Conservation (phyloP, 2,888 invertebrate genomes). For the Trichopoda pennipes region DNA sequence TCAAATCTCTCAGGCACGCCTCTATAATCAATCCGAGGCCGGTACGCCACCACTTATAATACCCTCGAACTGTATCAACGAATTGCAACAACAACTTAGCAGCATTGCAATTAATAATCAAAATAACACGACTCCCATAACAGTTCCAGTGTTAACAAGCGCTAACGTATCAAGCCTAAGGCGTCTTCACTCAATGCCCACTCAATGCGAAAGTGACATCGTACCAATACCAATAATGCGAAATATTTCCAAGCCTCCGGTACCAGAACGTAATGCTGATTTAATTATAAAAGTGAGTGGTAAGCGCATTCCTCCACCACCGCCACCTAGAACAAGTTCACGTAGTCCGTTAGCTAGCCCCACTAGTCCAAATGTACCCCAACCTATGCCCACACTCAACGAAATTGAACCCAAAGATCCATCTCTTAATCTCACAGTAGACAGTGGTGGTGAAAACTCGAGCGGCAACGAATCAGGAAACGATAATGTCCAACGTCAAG, state of each 20-base stretch:
- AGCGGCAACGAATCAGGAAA: constrained; percentile 90
- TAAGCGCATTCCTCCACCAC: constrained; percentile 92
- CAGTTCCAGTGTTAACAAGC: constrained; percentile 67
- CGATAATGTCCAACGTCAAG: constrained; percentile 87
- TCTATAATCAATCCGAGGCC: constrained; percentile 77
- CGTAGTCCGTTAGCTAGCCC: constrained; percentile 93
- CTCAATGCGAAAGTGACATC: constrained; percentile 69
- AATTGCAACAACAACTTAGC: constrained; percentile 81
- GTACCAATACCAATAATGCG: constrained; percentile 64
- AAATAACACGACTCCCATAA: constrained; percentile 47
- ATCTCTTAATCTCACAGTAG: constrained; percentile 74
- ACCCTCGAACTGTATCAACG: constrained; percentile 55
- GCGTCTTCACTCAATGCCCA: constrained; percentile 91
- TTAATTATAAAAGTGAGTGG: constrained; percentile 87
- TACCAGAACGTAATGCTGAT: constrained; percentile 91
- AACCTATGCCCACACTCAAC: constrained; percentile 81
- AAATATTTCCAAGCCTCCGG: constrained; percentile 86
- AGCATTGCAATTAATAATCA: constrained; percentile 54
- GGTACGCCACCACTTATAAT: constrained; percentile 63
- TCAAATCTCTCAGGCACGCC: constrained; percentile 80
- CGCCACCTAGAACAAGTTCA: constrained; percentile 94
- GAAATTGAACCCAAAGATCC: constrained; percentile 76
- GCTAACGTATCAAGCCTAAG: constrained; percentile 83
- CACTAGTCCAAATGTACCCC: constrained; percentile 86
- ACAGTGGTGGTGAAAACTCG: constrained; percentile 83